Percentiles rank a stretch among this genome's conserved stretches.
Evolutionary conservation across 2,888 invertebrate genomes (phyloP).

Genomic region (Omphaloscelis lunosa): DNA sequence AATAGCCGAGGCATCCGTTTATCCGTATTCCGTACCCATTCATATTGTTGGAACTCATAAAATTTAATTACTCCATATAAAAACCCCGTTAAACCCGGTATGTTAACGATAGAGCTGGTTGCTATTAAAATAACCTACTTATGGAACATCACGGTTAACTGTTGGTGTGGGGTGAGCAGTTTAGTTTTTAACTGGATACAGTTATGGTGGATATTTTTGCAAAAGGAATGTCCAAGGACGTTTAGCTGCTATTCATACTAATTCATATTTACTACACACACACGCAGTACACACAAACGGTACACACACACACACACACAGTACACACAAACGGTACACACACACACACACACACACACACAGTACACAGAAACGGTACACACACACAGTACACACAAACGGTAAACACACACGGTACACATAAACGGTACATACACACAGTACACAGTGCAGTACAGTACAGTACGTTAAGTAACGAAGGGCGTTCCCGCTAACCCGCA

Average conservation of each 20-base stretch:
- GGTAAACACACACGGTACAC: too few species aligned
- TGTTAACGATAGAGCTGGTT: constrained; percentile 42
- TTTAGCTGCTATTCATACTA: neutral
- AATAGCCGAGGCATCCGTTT: constrained; percentile 51
- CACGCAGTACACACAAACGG: too few species aligned
- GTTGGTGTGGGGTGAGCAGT: constrained; percentile 3
- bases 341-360: too few species aligned
- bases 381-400: too few species aligned
- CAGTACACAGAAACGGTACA: too few species aligned
- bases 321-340: too few species aligned
- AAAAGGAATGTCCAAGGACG: too few species aligned
- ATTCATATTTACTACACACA: neutral
- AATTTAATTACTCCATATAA: constrained; percentile 66
- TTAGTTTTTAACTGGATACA: neutral
- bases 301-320: too few species aligned
- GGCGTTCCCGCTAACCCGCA: too few species aligned
- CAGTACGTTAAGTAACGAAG: too few species aligned
- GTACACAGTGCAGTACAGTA: too few species aligned
- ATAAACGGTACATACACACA: too few species aligned
- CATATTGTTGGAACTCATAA: constrained; percentile 56
- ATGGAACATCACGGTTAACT: constrained; percentile 17
- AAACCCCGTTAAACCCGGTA: constrained; percentile 57
- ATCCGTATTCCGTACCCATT: constrained; percentile 38
- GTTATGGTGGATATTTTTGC: neutral
- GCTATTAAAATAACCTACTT: constrained; percentile 48